phyloP scores from a whole-genome alignment of 1,140 invertebrate genomes.

The Glossosoma conforme region DNA sequence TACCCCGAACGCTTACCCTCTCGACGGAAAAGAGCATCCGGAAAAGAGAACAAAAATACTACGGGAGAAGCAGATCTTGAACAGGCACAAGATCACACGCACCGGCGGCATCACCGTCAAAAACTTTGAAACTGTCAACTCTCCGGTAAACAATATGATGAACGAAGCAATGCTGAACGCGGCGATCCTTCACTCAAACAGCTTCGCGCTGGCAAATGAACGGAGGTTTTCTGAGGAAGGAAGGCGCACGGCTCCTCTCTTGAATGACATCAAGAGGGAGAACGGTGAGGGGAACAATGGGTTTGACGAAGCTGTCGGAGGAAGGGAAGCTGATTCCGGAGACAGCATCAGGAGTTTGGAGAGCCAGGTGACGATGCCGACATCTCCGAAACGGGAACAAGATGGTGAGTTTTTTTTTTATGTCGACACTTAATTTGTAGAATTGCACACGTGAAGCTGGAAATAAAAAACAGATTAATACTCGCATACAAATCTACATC shows the following conservation, averaged over 20 bases:
- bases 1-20: conserved; percentile 38
- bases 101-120: conserved; percentile 9
- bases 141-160: conserved; percentile 9
- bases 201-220: no score
- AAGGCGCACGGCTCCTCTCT: background rate
- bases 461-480: no score
- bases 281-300: conserved; percentile 7
- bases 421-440: no score
- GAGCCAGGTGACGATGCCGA: background rate
- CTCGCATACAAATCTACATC: no score
- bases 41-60: conserved; percentile 45
- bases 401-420: conserved; percentile 8
- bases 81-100: conserved; percentile 35
- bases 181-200: conserved; percentile 1
- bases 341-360: conserved; percentile 1
- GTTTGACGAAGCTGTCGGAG: conserved; percentile 4
- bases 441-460: no score
- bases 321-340: conserved; percentile 2
- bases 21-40: conserved; percentile 27
- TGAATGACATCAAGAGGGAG: conserved; percentile 20
- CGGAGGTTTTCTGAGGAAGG: no score
- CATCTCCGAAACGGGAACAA: conserved; percentile 8
- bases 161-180: conserved; percentile 1
- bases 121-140: conserved; percentile 10
- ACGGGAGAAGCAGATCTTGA: conserved; percentile 40